These are phyloP conservation scores for Drosophila kohkoa DNA, from an alignment of 1,140 invertebrate species.

Conservation along the genomic window DNA sequence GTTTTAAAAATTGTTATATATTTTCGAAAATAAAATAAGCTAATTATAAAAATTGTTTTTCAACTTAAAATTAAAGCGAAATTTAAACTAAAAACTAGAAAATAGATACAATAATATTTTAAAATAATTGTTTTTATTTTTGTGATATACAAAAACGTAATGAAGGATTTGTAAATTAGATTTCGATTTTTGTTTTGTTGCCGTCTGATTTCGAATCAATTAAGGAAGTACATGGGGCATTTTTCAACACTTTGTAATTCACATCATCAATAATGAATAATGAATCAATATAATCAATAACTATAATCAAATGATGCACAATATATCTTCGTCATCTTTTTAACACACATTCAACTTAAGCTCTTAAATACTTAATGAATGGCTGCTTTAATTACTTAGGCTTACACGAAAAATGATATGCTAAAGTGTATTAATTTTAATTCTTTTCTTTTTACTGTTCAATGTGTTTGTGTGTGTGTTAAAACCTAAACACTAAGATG, in stretches of 20 bases:
- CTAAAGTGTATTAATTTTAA: conserved; percentile 55
- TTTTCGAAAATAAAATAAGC: conserved; percentile 74
- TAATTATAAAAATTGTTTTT: conserved; percentile 68
- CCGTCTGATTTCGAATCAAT: conserved; percentile 76
- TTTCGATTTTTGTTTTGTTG: conserved; percentile 50
- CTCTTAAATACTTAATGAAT: conserved; percentile 58
- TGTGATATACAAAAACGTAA: conserved; percentile 48
- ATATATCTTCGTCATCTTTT: conserved; percentile 36
- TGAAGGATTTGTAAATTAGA: conserved; percentile 42
- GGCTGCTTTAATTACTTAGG: conserved; percentile 54
- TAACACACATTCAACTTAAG: conserved; percentile 59
- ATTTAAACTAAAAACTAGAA: conserved; percentile 45
- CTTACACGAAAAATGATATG: conserved; percentile 71
- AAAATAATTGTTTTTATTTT: conserved; percentile 26
- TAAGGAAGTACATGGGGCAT: conserved; percentile 74
- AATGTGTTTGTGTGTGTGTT: conserved; percentile 41
- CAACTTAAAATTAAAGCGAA: conserved; percentile 49
- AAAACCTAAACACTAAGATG: conserved; percentile 71
- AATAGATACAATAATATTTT: conserved; percentile 28
- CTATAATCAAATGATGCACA: conserved; percentile 47
- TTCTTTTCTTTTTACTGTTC: conserved; percentile 32
- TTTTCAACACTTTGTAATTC: conserved; percentile 40
- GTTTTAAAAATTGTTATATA: conserved; percentile 76
- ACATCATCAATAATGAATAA: conserved; percentile 20
- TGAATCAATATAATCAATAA: conserved; percentile 10